Evolutionary conservation across 2,797 vertebrate genomes (phyloP).

Genomic region (Pygocentrus nattereri): DNA sequence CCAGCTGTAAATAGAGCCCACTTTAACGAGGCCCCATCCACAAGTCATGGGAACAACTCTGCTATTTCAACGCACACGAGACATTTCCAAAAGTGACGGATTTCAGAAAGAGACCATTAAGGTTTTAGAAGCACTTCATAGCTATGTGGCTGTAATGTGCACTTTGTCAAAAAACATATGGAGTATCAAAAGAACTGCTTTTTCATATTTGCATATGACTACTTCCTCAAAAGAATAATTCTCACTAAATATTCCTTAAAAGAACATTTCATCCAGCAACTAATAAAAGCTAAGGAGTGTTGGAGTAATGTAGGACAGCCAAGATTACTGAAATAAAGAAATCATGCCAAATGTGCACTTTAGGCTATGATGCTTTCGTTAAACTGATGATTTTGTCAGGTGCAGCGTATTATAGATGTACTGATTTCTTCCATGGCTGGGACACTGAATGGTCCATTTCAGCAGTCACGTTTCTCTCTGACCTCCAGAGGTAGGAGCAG

Average conservation of each 20-base stretch:
- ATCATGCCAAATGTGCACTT: background rate
- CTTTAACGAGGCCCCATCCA: conserved; percentile 61
- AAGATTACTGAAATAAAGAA: background rate
- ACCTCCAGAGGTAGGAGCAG: conserved; percentile 25
- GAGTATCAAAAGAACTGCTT: background rate
- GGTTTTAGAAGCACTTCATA: conserved; percentile 2
- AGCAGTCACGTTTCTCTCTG: conserved; percentile 20
- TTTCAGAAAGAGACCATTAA: conserved; percentile 28
- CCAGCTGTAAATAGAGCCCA: conserved; percentile 75
- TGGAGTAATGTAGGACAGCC: background rate
- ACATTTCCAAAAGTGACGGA: conserved; percentile 27
- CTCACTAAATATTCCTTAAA: background rate
- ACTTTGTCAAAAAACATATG: background rate
- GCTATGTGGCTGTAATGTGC: background rate
- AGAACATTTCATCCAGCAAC: background rate
- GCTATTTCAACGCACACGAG: conserved; percentile 61
- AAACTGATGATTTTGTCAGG: background rate
- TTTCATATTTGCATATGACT: too few relatives aligned
- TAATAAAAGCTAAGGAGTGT: background rate
- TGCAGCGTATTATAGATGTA: background rate
- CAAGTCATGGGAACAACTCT: conserved; percentile 52
- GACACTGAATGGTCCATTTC: conserved; percentile 24
- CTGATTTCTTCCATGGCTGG: conserved; percentile 18
- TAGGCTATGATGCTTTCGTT: background rate
- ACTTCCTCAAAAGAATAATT: background rate